Evolutionary conservation across 2,888 invertebrate genomes (phyloP).

Genomic region (Nasonovia ribisnigri): DNA sequence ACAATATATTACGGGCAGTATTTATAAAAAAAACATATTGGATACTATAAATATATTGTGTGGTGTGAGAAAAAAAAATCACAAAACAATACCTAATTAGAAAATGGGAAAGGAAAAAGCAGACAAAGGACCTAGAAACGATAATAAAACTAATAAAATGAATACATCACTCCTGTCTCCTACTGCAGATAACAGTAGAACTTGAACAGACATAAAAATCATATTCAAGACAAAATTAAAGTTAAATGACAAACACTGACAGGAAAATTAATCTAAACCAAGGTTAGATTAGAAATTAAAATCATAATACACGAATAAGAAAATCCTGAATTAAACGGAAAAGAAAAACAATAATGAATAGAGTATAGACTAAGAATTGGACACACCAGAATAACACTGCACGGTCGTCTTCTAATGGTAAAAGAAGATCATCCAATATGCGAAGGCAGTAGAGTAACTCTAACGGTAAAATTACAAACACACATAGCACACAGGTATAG

Average conservation of each 20-base stretch:
- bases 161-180: neutral
- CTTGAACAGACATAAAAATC: neutral
- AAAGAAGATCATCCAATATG: neutral
- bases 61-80: neutral
- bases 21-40: neutral
- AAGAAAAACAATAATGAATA: neutral
- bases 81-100: neutral
- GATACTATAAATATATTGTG: neutral
- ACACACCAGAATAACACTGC: neutral
- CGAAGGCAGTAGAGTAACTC: neutral
- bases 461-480: neutral
- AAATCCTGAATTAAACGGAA: neutral
- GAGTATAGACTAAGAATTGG: neutral
- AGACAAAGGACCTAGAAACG: neutral
- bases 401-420: neutral
- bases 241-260: neutral
- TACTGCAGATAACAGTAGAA: neutral
- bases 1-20: neutral
- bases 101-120: no score
- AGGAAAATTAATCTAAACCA: neutral
- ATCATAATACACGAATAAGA: neutral
- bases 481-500: no score
- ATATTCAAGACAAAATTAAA: neutral
- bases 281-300: neutral
- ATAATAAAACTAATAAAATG: neutral